phyloP scores from a whole-genome alignment of 2,797 vertebrate species.

The Paedocypris micromegethes region DNA sequence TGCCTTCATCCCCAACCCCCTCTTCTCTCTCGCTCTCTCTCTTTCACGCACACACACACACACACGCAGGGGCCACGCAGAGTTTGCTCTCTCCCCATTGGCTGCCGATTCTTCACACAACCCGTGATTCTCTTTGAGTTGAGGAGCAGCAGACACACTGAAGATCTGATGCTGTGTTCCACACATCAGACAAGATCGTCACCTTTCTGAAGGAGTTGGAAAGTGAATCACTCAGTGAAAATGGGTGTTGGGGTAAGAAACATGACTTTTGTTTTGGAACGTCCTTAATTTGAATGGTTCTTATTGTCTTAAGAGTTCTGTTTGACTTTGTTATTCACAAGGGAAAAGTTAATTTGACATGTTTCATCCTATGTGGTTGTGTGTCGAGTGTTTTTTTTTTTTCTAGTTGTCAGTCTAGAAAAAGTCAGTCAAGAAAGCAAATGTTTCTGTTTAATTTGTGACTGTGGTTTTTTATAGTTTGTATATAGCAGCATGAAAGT shows the following conservation, averaged over 20 bases:
- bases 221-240: constrained; percentile 8
- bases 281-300: too few species aligned
- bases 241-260: constrained; percentile 53
- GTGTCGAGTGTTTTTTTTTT: too few species aligned
- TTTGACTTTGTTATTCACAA: too few species aligned
- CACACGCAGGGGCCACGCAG: not conserved
- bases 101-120: not conserved
- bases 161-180: constrained; percentile 6
- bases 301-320: too few species aligned
- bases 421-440: too few species aligned
- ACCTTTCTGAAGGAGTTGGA: not conserved
- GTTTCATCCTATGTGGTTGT: too few species aligned
- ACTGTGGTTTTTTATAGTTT: too few species aligned
- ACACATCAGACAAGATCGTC: not conserved
- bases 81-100: constrained; percentile 11
- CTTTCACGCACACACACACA: not conserved
- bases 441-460: too few species aligned
- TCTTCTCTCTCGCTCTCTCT: not conserved
- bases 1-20: not conserved
- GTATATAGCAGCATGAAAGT: too few species aligned
- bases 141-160: not conserved
- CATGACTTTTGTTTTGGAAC: not conserved
- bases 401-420: too few species aligned
- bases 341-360: too few species aligned
- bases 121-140: not conserved